These are phyloP conservation scores for Melikaiella ostensackeni DNA, from an alignment of 2,888 invertebrate genomes.

Conservation along the genomic window DNA sequence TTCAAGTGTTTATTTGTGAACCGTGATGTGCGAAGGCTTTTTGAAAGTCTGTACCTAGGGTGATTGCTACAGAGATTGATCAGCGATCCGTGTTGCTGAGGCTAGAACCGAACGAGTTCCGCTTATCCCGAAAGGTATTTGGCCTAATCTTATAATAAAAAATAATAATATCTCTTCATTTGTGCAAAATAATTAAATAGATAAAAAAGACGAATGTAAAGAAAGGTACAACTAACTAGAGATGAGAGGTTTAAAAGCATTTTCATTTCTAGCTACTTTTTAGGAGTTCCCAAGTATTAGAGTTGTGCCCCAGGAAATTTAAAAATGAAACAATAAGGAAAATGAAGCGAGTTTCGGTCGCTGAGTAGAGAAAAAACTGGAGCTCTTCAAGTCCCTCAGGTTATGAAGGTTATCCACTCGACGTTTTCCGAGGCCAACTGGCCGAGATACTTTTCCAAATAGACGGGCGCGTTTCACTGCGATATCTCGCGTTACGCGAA, in stretches of 20 bases:
- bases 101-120: too few relatives aligned
- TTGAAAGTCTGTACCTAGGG: too few relatives aligned
- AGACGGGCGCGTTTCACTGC: neutral
- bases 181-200: neutral
- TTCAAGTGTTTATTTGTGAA: too few relatives aligned
- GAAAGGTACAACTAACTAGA: neutral
- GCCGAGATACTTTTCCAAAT: neutral
- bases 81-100: too few relatives aligned
- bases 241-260: neutral
- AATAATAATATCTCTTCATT: too few relatives aligned
- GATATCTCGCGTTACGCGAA: neutral
- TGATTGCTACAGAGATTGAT: too few relatives aligned
- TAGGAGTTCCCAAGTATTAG: neutral
- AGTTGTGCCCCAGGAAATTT: neutral
- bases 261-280: neutral
- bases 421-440: neutral
- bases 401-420: neutral
- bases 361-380: neutral
- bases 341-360: conserved; percentile 2
- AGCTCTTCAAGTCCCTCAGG: neutral
- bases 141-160: too few relatives aligned
- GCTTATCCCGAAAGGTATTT: too few relatives aligned
- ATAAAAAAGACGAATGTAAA: neutral
- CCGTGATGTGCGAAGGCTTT: too few relatives aligned
- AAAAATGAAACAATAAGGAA: neutral